Base-by-base conservation (phyloP, 2,113 vertebrate genomes). In the Cyanoliseus patagonus region DNA sequence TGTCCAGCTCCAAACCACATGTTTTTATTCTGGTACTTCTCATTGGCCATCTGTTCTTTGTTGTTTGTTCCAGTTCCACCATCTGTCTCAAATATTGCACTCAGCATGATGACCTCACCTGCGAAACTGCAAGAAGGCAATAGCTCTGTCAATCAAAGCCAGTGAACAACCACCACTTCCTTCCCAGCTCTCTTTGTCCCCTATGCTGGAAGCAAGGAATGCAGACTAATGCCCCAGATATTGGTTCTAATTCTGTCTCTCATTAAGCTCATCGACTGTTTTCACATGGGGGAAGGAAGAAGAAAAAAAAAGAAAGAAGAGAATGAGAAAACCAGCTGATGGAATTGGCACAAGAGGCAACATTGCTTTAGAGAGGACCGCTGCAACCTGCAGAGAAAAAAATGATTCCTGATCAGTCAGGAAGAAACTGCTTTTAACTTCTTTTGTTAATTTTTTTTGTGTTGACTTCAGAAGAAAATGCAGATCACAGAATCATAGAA, bases 21-120 rank as follows among this genome's bases (percentile, higher is more conserved):
- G 77, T 66, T 93, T 94, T 91, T 69, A 57, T 89, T 92, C 77
- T 87, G 57, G 22, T 94, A 46, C 52, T 92, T 94, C 74, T 92
- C 77, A 88, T 25, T 91, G 77, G 51, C 81, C 62, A 85, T 94
- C 77, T 97, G 84, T 73, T 91, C 70, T 82, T 91, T 95, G 62
- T 52, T 91, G 27, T 76, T 57, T 89, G 86, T 79, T 62, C 83
- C 69, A 89, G 2, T 87, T 86, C 47, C 52, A 79, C 83, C 51
- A 72, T 88, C 83, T 94, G 61, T 61, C 86, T 74, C 42, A 7
- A 86, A 76, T 81, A 92, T 70, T 91, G 11, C 9, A 14, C 13
- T 83, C 83, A 75, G 8, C 12, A 42, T n/a, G 72, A 74, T 53
- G 85, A 93, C 53, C 49, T 88, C 55, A 88, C 68, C 76, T 88